These are phyloP conservation scores for Drosophila anomalata DNA, from an alignment of 2,888 invertebrate genomes.

Conservation along the genomic window DNA sequence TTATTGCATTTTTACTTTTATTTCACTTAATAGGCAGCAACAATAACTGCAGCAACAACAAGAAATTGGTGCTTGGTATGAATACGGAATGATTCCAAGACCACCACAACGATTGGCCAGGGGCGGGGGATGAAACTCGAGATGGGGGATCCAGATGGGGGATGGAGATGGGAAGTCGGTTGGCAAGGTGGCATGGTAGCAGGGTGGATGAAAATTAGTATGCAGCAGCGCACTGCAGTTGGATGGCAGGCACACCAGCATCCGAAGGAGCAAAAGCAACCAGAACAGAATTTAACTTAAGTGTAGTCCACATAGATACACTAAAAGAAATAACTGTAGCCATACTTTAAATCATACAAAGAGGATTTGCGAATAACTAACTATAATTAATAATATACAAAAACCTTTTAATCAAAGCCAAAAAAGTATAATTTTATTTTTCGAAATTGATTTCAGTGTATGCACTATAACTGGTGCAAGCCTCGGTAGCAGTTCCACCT, in stretches of 20 bases:
- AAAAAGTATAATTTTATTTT: neutral
- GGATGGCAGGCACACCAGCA: slow-evolving; percentile 45
- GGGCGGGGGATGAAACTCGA: slow-evolving; percentile 1
- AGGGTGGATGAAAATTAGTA: slow-evolving; percentile 65
- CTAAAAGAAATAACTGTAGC: neutral
- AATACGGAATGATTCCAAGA: slow-evolving; percentile 81
- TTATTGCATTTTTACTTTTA: slow-evolving; percentile 77
- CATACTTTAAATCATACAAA: neutral
- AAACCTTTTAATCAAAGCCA: too few species aligned
- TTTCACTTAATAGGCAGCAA: slow-evolving; percentile 72
- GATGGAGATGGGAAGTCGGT: neutral
- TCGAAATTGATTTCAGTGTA: slow-evolving; percentile 8
- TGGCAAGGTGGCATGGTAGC: slow-evolving; percentile 10
- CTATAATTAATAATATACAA: too few species aligned
- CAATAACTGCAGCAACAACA: slow-evolving; percentile 60
- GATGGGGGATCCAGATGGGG: slow-evolving; percentile 6
- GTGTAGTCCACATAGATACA: slow-evolving; percentile 15
- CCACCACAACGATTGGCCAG: slow-evolving; percentile 65
- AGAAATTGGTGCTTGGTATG: slow-evolving; percentile 82
- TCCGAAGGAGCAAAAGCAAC: slow-evolving; percentile 14
- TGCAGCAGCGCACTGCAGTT: slow-evolving; percentile 73
- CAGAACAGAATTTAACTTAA: slow-evolving; percentile 43
- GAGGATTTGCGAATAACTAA: too few species aligned
- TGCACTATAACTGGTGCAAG: slow-evolving; percentile 39
- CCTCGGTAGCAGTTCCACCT: neutral